These are phyloP conservation scores for Trilocha varians DNA, from an alignment of 2,888 invertebrate species.

Conservation along the genomic window DNA sequence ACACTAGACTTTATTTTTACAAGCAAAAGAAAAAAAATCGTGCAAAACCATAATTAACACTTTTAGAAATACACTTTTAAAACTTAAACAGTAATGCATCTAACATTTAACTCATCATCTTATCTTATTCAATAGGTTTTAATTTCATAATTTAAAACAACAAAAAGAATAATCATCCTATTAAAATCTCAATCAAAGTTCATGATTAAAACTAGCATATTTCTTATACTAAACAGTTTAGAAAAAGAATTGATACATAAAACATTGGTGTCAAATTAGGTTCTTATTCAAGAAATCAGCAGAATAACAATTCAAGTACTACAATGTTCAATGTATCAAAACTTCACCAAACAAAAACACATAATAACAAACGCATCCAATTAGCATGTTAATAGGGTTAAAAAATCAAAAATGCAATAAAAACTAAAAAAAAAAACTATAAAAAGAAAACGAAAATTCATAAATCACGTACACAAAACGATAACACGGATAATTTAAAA, in stretches of 20 bases:
- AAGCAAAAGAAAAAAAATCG: constrained; percentile 56
- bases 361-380: constrained; percentile 38
- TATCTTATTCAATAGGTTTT: constrained; percentile 20
- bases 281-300: background rate
- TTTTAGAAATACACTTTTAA: constrained; percentile 32
- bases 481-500: constrained; percentile 35
- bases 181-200: constrained; percentile 66
- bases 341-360: constrained; percentile 33
- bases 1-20: constrained; percentile 39
- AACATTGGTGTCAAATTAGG: constrained; percentile 28
- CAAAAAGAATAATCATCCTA: constrained; percentile 54
- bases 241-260: constrained; percentile 54
- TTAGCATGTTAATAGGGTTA: constrained; percentile 68
- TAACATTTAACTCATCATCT: constrained; percentile 23
- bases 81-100: constrained; percentile 28
- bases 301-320: background rate
- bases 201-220: constrained; percentile 63
- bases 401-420: constrained; percentile 67
- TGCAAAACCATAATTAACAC: constrained; percentile 37
- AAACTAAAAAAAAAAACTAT: background rate
- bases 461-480: constrained; percentile 47
- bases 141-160: constrained; percentile 45
- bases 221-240: constrained; percentile 22
- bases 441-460: constrained; percentile 33
- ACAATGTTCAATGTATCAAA: constrained; percentile 39